Percentiles rank a stretch among this genome's conserved stretches.
phyloP scores from a whole-genome alignment of 2,888 invertebrate genomes.

The Tryphoninae sp. region DNA sequence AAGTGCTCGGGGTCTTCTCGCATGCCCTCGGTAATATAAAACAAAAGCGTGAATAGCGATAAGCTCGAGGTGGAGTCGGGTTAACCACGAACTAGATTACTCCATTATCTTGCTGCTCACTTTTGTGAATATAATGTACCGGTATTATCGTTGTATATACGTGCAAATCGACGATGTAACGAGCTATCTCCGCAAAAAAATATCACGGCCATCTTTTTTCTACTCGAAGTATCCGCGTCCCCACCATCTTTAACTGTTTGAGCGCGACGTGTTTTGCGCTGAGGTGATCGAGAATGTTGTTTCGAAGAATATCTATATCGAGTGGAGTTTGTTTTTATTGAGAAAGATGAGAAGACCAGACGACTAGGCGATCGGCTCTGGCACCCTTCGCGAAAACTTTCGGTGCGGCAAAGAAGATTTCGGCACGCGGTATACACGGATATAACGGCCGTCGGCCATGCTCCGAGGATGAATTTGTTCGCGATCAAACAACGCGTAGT shows the following conservation, averaged over 20 bases:
- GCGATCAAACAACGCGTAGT: slow-evolving; percentile 72
- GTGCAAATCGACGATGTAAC: slow-evolving; percentile 35
- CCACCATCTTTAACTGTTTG: slow-evolving; percentile 20
- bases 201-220: slow-evolving; percentile 35
- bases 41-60: slow-evolving; percentile 54
- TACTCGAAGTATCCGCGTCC: slow-evolving; percentile 45
- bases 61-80: slow-evolving; percentile 52
- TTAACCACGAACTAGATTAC: slow-evolving; percentile 62
- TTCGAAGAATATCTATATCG: background rate
- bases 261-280: background rate
- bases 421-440: slow-evolving; percentile 43
- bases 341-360: slow-evolving; percentile 12
- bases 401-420: slow-evolving; percentile 33
- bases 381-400: slow-evolving; percentile 27
- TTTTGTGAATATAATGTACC: slow-evolving; percentile 38
- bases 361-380: slow-evolving; percentile 55
- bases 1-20: slow-evolving; percentile 15
- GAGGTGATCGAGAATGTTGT: background rate
- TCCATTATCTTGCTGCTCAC: slow-evolving; percentile 52
- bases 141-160: slow-evolving; percentile 26
- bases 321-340: slow-evolving; percentile 21
- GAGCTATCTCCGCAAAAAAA: slow-evolving; percentile 11
- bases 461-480: slow-evolving; percentile 70
- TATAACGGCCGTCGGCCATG: slow-evolving; percentile 62
- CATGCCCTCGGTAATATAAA: slow-evolving; percentile 48